Conservation (phyloP, 2,113 vertebrate species). For the Rhabdomys dilectus region DNA sequence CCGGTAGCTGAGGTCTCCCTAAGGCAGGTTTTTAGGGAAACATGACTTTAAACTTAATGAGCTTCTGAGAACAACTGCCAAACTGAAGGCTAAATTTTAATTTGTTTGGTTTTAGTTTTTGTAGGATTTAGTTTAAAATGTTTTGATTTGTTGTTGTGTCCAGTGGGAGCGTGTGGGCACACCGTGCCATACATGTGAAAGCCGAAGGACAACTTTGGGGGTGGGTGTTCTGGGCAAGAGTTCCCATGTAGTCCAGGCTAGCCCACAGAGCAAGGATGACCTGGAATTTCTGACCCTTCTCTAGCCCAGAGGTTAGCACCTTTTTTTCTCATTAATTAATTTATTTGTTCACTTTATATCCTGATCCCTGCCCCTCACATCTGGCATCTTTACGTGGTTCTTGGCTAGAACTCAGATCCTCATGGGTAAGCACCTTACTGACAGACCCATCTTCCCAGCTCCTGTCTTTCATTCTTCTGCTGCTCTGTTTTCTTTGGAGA, state of each 20-base stretch:
- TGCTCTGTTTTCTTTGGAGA: background rate
- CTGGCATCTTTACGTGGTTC: background rate
- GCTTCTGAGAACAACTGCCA: conserved; percentile 34
- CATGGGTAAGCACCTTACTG: background rate
- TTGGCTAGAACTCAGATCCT: background rate
- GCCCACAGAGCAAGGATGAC: too few relatives aligned
- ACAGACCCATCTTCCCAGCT: background rate
- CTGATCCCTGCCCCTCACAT: too few relatives aligned
- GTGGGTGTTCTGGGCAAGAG: background rate
- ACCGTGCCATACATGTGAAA: too few relatives aligned
- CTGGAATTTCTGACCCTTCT: too few relatives aligned
- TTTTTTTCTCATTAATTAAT: too few relatives aligned
- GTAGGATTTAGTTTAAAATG: background rate
- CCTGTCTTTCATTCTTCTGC: background rate
- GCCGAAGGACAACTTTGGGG: background rate
- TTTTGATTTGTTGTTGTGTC: background rate
- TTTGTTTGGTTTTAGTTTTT: conserved; percentile 37
- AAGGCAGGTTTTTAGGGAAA: conserved; percentile 42
- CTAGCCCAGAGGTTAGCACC: background rate
- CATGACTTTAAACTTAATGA: background rate
- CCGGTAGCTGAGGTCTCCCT: conserved; percentile 2
- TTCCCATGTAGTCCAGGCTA: too few relatives aligned
- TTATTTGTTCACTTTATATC: too few relatives aligned
- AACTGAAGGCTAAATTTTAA: conserved; percentile 45
- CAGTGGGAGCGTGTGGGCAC: too few relatives aligned